phyloP scores from a whole-genome alignment of 2,797 vertebrate genomes.

The Molothrus aeneus region DNA sequence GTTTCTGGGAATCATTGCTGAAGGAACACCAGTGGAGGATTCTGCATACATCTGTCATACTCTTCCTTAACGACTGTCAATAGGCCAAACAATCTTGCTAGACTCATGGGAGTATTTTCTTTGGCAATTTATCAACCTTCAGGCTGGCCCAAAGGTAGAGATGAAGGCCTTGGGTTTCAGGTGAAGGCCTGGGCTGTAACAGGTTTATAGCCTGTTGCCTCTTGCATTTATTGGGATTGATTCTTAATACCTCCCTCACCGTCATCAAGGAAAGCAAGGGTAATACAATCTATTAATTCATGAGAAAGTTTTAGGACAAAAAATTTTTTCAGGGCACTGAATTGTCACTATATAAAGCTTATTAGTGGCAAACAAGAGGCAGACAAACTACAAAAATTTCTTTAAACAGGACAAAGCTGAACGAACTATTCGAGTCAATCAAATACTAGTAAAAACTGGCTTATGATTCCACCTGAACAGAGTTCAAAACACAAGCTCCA shows the following conservation, averaged over 20 bases:
- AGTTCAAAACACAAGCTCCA: not conserved
- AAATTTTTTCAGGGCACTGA: not conserved
- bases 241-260: not conserved
- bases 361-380: not conserved
- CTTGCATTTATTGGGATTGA: not conserved
- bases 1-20: not conserved
- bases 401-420: not conserved
- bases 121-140: not conserved
- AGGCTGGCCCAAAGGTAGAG: not conserved
- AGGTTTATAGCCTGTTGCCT: not conserved
- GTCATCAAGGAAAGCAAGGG: not conserved
- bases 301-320: not conserved
- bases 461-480: not conserved
- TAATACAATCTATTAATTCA: not conserved
- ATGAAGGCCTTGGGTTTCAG: not conserved
- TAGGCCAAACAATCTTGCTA: not conserved
- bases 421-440: not conserved
- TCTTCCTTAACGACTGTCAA: not conserved
- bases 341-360: not conserved
- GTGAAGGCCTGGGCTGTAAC: not conserved
- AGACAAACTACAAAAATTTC: not conserved
- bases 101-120: not conserved
- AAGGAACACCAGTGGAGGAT: not conserved
- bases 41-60: rapidly evolving
- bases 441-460: not conserved